Conservation (phyloP, 2,797 vertebrate genomes). For the Adelosebastes latens region DNA sequence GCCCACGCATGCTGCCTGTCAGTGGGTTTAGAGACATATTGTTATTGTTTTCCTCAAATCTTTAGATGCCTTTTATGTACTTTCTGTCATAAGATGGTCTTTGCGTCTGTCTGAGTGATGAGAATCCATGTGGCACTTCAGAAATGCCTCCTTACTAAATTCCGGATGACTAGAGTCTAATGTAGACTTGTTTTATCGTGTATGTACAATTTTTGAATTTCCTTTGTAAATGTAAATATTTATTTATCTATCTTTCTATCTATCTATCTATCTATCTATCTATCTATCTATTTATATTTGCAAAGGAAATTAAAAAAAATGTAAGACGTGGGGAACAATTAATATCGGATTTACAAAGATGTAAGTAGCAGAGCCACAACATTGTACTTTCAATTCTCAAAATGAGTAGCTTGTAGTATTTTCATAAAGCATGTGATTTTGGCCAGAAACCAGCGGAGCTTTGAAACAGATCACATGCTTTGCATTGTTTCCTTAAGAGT, state of each 20-base stretch:
- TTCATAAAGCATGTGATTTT: background rate
- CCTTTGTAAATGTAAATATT: background rate
- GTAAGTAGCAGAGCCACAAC: background rate
- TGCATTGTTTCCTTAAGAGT: slow-evolving; percentile 35
- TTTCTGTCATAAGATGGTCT: background rate
- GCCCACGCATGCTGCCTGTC: background rate
- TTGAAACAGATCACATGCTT: slow-evolving; percentile 28
- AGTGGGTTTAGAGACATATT: background rate
- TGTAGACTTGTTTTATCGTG: background rate
- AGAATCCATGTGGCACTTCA: background rate
- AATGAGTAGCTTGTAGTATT: background rate
- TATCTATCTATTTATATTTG: too few species aligned
- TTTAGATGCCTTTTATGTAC: slow-evolving; percentile 4
- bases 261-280: too few species aligned
- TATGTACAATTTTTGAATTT: background rate
- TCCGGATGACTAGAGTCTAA: background rate
- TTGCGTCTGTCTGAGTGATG: background rate
- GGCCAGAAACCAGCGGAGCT: slow-evolving; percentile 1
- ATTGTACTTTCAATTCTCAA: background rate
- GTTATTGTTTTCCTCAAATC: background rate
- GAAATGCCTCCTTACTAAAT: background rate
- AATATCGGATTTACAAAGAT: background rate
- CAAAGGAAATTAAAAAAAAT: background rate
- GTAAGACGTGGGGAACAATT: background rate
- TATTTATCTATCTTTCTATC: too few species aligned